Evolutionary conservation across 30 jellyfish, hydroid and myxozoan genomes (phyloP).

Genomic region (Cassiopea xamachana): DNA sequence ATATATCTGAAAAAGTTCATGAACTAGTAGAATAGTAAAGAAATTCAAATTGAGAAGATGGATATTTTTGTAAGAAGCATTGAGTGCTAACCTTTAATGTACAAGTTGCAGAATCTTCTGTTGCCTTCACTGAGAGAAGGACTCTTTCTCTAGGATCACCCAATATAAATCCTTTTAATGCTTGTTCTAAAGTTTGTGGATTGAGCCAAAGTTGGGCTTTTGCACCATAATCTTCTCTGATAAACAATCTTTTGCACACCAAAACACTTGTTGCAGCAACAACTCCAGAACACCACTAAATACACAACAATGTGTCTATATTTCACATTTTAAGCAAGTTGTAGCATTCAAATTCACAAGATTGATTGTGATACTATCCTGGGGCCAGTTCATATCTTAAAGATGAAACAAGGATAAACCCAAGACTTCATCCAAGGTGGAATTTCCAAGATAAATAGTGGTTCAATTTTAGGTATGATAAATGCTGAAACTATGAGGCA

Average conservation of each 20-base stretch:
- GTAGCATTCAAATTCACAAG: no score
- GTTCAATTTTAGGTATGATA: no score
- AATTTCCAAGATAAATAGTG: no score
- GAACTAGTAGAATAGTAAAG: no score
- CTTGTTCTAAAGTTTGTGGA: slow-evolving; percentile 33
- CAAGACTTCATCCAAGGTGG: no score
- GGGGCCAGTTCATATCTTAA: no score
- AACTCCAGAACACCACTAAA: slow-evolving; percentile 75
- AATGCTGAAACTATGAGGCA: no score
- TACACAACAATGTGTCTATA: background rate
- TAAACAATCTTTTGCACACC: slow-evolving; percentile 50
- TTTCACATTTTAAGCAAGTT: no score
- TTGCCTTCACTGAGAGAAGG: slow-evolving; percentile 66
- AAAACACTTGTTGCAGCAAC: slow-evolving; percentile 59
- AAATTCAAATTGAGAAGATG: background rate
- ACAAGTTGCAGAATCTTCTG: background rate
- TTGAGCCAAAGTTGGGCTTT: slow-evolving; percentile 55
- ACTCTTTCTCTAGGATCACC: slow-evolving; percentile 63
- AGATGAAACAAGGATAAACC: no score
- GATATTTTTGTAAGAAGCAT: no score
- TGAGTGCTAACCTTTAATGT: background rate
- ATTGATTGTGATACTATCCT: no score
- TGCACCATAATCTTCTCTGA: background rate
- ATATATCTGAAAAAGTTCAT: no score
- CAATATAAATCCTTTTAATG: slow-evolving; percentile 17